Percentiles rank a stretch among this genome's conserved stretches.
phyloP scores from a whole-genome alignment of 1,140 invertebrate species.

The Drosophila burlai region DNA sequence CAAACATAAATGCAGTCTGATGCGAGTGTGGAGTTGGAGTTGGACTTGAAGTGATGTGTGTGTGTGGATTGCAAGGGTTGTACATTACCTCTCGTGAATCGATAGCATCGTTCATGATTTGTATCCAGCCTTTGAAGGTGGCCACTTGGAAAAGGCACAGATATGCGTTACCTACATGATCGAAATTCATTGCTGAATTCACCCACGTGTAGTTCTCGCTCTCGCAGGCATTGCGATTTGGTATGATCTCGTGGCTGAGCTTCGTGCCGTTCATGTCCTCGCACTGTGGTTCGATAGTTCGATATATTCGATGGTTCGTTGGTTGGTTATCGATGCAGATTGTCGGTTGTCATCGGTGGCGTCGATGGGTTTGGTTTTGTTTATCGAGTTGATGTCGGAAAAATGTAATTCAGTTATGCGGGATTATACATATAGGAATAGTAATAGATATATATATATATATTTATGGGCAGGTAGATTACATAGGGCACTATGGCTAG shows the following conservation, averaged over 20 bases:
- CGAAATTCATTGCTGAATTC: constrained; percentile 99
- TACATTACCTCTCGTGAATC: constrained; percentile 94
- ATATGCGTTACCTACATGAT: constrained; percentile 98
- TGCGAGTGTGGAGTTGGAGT: constrained; percentile 21
- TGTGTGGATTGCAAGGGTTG: constrained; percentile 20
- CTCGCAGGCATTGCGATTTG: constrained; percentile 92
- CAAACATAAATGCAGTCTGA: constrained; percentile 39
- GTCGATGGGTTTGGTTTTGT: constrained; percentile 50
- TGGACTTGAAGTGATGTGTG: constrained; percentile 9
- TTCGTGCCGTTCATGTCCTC: constrained; percentile 93
- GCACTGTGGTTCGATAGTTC: constrained; percentile 88
- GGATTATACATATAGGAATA: constrained; percentile 45
- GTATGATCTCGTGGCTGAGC: constrained; percentile 94
- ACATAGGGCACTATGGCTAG: constrained; percentile 36
- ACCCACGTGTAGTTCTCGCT: constrained; percentile 97
- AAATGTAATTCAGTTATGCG: constrained; percentile 73
- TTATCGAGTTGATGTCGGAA: constrained; percentile 57
- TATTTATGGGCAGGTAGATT: constrained; percentile 10
- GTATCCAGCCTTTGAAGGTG: constrained; percentile 97
- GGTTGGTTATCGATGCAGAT: constrained; percentile 15
- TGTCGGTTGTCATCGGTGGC: constrained; percentile 11
- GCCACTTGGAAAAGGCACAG: constrained; percentile 99
- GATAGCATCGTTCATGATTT: constrained; percentile 99
- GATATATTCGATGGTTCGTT: not conserved
- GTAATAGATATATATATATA: constrained; percentile 16